Conservation (phyloP, 2,113 vertebrate genomes). For the Heptranchias perlo region DNA sequence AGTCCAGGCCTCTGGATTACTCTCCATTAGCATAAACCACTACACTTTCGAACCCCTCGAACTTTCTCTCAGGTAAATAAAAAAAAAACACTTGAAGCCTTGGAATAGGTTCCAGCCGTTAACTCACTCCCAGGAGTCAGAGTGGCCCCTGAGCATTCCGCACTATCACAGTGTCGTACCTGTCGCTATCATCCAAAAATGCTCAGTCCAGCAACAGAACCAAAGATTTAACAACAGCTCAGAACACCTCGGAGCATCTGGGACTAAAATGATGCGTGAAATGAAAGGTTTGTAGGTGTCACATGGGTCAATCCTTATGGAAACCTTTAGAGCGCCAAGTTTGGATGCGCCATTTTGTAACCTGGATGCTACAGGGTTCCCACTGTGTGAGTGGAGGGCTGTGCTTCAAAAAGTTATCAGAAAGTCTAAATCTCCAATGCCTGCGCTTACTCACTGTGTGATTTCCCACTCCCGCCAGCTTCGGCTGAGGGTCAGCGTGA, state of each 20-base stretch:
- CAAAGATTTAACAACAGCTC: neutral
- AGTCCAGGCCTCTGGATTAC: neutral
- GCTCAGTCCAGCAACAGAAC: neutral
- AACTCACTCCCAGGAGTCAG: neutral
- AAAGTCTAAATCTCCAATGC: no score
- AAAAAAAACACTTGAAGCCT: neutral
- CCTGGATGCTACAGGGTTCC: no score
- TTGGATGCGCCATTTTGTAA: no score
- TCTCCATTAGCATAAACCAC: neutral
- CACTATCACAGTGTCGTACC: neutral
- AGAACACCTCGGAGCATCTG: neutral
- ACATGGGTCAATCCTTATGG: no score
- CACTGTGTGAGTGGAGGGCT: no score
- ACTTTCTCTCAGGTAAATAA: neutral
- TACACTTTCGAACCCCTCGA: neutral
- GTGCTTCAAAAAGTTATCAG: no score
- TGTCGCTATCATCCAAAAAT: neutral
- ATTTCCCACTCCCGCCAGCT: no score
- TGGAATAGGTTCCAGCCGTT: neutral
- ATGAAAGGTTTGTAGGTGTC: no score
- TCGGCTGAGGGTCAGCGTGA: no score
- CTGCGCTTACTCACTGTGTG: no score
- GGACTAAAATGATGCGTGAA: neutral
- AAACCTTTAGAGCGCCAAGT: no score
- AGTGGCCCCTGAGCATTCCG: neutral